A percentile compares a stretch with the other conserved stretches of the same genome.
phyloP scores from a whole-genome alignment of 2,888 invertebrate species.

The Callinectes sapidus region DNA sequence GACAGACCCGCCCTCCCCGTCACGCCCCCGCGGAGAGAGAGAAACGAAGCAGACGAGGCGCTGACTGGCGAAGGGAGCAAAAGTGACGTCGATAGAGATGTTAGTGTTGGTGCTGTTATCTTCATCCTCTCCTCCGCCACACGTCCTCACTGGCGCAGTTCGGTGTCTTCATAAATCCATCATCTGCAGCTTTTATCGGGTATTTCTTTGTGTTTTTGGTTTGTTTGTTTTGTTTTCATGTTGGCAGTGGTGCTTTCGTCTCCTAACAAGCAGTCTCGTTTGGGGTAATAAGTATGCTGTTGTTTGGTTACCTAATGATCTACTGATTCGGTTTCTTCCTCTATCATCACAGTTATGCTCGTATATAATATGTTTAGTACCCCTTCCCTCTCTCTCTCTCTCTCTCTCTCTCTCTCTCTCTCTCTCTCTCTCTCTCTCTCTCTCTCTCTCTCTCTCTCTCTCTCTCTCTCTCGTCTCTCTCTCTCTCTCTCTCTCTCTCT shows the following conservation, averaged over 20 bases:
- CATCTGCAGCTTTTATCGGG: not conserved
- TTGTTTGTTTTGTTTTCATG: not conserved
- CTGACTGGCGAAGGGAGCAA: not conserved
- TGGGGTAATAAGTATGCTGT: too few species aligned
- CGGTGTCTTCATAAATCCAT: not conserved
- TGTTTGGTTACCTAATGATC: too few species aligned
- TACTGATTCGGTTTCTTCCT: too few species aligned
- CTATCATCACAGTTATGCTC: too few species aligned
- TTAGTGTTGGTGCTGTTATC: not conserved
- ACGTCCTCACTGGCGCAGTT: not conserved
- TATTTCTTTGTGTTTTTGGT: too few species aligned
- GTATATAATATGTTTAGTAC: too few species aligned
- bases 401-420: too few species aligned
- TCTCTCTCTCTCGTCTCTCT: too few species aligned
- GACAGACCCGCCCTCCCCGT: not conserved
- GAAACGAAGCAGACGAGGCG: not conserved
- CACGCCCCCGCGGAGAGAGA: not conserved
- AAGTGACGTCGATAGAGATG: conserved; percentile 16
- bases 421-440: too few species aligned
- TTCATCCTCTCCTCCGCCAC: not conserved
- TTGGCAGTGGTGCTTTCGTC: not conserved
- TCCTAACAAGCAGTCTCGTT: not conserved
- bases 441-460: too few species aligned
- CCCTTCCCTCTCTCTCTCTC: too few species aligned
- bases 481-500: too few species aligned